A percentile compares a stretch with the other conserved stretches of the same genome.
phyloP scores from a whole-genome alignment of 2,113 vertebrate species.

The Strix aluco region DNA sequence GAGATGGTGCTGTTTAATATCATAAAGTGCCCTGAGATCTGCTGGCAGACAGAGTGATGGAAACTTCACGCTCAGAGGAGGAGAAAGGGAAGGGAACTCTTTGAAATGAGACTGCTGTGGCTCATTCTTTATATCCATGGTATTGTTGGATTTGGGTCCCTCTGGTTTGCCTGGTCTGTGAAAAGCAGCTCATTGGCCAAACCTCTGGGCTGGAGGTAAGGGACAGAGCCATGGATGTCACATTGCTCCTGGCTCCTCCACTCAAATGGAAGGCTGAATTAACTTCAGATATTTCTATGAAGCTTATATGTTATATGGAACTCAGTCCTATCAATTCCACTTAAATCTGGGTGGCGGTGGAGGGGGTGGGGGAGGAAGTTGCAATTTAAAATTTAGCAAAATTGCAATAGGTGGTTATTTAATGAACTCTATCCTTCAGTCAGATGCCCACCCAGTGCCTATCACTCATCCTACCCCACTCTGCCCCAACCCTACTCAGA shows the following conservation, averaged over 20 bases:
- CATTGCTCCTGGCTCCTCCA: background rate
- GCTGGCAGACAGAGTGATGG: background rate
- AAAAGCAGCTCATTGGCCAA: background rate
- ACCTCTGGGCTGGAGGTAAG: background rate
- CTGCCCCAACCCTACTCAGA: background rate
- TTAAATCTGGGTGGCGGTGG: background rate
- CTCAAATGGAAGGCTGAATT: background rate
- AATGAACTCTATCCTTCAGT: background rate
- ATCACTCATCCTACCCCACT: background rate
- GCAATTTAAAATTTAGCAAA: background rate
- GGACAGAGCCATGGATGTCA: background rate
- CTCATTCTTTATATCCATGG: background rate
- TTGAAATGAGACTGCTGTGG: background rate
- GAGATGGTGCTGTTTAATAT: background rate
- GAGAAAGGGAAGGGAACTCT: background rate
- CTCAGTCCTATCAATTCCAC: background rate
- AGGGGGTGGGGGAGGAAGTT: background rate
- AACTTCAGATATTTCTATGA: background rate
- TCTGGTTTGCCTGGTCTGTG: background rate
- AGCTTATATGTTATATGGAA: background rate
- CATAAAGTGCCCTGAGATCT: background rate
- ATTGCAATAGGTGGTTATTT: background rate
- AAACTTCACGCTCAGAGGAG: background rate
- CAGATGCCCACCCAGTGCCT: background rate
- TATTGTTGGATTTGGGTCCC: accelerated